phyloP scores from a whole-genome alignment of 2,888 invertebrate species.

The Acronicta psi region DNA sequence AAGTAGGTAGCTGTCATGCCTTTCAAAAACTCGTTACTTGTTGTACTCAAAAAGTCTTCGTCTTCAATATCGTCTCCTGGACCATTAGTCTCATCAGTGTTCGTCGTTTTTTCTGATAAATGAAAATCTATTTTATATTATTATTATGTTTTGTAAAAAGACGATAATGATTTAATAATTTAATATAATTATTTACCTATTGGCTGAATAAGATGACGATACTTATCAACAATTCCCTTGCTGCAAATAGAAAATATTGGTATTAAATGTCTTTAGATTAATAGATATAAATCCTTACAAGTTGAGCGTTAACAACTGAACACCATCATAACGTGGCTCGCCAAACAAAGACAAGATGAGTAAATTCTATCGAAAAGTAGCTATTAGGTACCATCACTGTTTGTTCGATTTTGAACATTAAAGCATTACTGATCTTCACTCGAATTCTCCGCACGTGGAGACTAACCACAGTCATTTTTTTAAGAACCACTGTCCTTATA shows the following conservation, averaged over 20 bases:
- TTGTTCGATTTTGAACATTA: too few relatives aligned
- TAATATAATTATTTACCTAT: constrained; percentile 61
- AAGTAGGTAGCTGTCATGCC: constrained; percentile 31
- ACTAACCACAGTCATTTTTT: too few relatives aligned
- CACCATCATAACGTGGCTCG: too few relatives aligned
- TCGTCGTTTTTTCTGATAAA: constrained; percentile 23
- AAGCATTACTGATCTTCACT: too few relatives aligned
- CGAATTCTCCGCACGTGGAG: too few relatives aligned
- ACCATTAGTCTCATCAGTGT: constrained; percentile 5
- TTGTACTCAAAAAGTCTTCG: constrained; percentile 52
- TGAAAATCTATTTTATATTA: not conserved
- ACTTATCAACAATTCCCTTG: constrained; percentile 71
- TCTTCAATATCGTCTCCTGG: constrained; percentile 48
- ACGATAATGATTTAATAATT: not conserved
- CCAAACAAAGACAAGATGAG: too few relatives aligned
- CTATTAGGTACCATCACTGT: too few relatives aligned
- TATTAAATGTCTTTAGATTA: not conserved
- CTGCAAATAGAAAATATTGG: constrained; percentile 63
- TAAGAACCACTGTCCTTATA: too few relatives aligned
- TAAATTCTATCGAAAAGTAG: too few relatives aligned
- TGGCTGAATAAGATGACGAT: constrained; percentile 65
- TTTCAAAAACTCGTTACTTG: constrained; percentile 59
- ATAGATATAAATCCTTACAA: too few relatives aligned
- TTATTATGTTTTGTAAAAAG: not conserved
- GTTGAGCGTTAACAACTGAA: too few relatives aligned